Percentiles rank a stretch among this genome's conserved stretches.
Conservation (phyloP, 2,113 vertebrate species). For the Dromiciops gliroides region DNA sequence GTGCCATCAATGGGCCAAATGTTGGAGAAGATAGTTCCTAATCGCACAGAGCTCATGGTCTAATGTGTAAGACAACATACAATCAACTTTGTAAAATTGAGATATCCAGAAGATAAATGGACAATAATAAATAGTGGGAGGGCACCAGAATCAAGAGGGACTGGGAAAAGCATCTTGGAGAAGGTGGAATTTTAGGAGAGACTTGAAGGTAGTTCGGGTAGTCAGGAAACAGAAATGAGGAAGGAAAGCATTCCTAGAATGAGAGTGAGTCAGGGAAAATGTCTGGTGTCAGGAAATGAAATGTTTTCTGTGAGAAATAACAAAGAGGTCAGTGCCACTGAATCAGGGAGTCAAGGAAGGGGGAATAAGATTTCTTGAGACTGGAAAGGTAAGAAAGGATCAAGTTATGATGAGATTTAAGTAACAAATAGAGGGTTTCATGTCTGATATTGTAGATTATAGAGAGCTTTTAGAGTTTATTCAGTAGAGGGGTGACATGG, state of each 20-base stretch:
- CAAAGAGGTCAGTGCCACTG: not conserved
- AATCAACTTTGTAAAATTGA: not conserved
- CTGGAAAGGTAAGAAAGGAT: not conserved
- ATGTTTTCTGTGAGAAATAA: not conserved
- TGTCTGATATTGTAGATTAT: not conserved
- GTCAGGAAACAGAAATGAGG: not conserved
- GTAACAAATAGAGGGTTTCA: not conserved
- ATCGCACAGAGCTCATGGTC: not conserved
- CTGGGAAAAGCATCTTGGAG: not conserved
- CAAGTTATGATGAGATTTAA: not conserved
- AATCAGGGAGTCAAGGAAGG: not conserved
- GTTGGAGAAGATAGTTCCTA: not conserved
- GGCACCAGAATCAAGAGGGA: not conserved
- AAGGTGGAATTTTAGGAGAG: not conserved
- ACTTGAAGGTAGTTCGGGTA: not conserved
- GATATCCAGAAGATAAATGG: not conserved
- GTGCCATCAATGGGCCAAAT: not conserved
- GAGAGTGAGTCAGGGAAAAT: not conserved
- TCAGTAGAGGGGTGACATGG: not conserved
- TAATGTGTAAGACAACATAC: not conserved
- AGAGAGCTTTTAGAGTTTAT: not conserved
- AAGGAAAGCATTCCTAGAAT: not conserved
- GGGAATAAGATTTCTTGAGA: not conserved
- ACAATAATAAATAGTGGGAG: not conserved
- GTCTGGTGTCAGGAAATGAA: not conserved